Evolutionary conservation across 53 echinoderm and acorn worm genomes (phyloP).

Genomic region (Mesocentrotus franciscanus): DNA sequence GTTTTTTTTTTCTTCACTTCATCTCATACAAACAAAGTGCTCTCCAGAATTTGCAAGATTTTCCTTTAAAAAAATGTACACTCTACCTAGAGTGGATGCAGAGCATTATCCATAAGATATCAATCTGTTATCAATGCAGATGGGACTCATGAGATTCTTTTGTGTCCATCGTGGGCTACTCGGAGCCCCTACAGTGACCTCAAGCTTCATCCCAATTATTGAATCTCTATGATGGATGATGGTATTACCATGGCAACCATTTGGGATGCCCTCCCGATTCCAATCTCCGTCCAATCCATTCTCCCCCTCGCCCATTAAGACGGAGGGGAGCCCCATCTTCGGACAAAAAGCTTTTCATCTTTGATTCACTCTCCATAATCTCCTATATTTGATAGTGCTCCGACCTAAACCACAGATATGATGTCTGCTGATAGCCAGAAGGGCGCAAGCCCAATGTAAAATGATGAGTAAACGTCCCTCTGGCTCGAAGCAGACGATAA

Average conservation of each 20-base stretch:
- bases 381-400: neutral
- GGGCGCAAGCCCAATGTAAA: neutral
- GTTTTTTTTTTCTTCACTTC: neutral
- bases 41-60: neutral
- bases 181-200: neutral
- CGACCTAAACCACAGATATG: neutral
- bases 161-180: neutral
- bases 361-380: neutral
- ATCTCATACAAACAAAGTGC: neutral
- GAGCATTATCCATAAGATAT: neutral
- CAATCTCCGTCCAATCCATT: constrained; percentile 43
- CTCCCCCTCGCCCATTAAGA: constrained; percentile 9
- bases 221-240: constrained; percentile 40
- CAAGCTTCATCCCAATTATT: constrained; percentile 43
- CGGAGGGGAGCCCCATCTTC: neutral
- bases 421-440: neutral
- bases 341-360: constrained; percentile 49
- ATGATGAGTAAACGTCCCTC: neutral
- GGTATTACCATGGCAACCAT: constrained; percentile 29
- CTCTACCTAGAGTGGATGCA: neutral
- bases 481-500: neutral
- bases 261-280: neutral
- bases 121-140: neutral
- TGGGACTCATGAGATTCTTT: constrained; percentile 25
- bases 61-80: neutral